A percentile compares a stretch with the other conserved stretches of the same genome.
phyloP scores from a whole-genome alignment of 2,113 vertebrate species.

The Esox niger region DNA sequence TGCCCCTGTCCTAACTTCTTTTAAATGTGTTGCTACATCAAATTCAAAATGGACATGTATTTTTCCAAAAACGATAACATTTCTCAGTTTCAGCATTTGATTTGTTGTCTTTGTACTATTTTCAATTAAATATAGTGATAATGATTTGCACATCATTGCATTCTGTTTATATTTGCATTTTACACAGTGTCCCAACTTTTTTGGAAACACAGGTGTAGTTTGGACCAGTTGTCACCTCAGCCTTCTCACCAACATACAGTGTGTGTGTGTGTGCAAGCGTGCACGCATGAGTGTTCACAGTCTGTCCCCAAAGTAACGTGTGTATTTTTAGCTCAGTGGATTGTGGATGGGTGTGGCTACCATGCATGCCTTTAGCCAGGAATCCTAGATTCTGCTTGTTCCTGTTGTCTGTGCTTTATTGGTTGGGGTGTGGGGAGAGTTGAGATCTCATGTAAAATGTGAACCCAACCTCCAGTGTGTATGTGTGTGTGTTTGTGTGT shows the following conservation, averaged over 20 bases:
- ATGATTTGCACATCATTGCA: too few relatives aligned
- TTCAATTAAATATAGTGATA: too few relatives aligned
- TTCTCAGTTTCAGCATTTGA: too few relatives aligned
- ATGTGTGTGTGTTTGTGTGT: too few relatives aligned
- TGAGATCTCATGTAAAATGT: conserved; percentile 3
- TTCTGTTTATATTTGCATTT: too few relatives aligned
- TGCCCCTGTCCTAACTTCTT: too few relatives aligned
- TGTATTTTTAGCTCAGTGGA: conserved; percentile 44
- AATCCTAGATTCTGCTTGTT: conserved; percentile 20
- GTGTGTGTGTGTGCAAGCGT: not conserved
- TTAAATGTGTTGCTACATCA: too few relatives aligned
- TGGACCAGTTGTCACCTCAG: conserved; percentile 46
- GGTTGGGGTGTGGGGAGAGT: not conserved
- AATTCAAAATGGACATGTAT: too few relatives aligned
- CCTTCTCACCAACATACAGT: conserved; percentile 31
- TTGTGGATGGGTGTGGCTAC: conserved; percentile 41
- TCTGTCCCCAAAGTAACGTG: conserved; percentile 28
- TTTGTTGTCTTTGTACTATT: too few relatives aligned
- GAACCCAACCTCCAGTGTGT: conserved; percentile 18
- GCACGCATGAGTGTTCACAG: conserved; percentile 8
- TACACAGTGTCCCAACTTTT: too few relatives aligned
- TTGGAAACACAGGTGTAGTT: too few relatives aligned
- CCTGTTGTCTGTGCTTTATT: not conserved
- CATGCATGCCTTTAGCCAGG: conserved; percentile 16
- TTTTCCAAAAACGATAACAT: too few relatives aligned